Base-by-base conservation (phyloP, 2,113 vertebrate genomes). In the Callaeas wilsoni region DNA sequence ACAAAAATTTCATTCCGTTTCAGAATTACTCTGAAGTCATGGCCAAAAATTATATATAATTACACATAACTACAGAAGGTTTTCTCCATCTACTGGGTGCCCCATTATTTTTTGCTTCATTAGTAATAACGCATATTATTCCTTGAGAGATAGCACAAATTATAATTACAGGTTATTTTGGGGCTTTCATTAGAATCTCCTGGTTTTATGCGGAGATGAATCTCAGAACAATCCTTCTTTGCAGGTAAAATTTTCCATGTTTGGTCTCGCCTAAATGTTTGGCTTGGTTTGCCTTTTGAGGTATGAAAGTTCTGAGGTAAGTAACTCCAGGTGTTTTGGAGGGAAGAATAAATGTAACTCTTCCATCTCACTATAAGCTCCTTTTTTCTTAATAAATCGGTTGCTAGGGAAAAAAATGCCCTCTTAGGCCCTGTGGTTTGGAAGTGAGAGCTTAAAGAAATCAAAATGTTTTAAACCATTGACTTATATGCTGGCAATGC, bases 81-180 rank as follows among this genome's bases (percentile, higher is more conserved):
- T 86, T 96, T 87, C 47, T 92, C n/a, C 13, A n/a, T 94, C 60
- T 95, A 25, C 47, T 91, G 55, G 33, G 13, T 95, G 52, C 44
- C 64, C 67, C 14, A 47, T 74, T 90, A 81, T 70, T 93, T 84
- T 71, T 68, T 92, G 26, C 41, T 95, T 89, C 85, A 81, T 94
- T 94, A 95, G 49, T 80, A 90, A 70, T 78, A 90, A 84, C 1
- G 3, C 16, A 20, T 47, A 84, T 76, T 93, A 90, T 80, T 93
- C 27, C 55, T 91, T 86, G 25, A 86, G 56, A 96, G 59, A 90
- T n/a, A 81, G 42, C 37, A 57, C 39, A 94, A 67, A 90, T 20
- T 77, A 35, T 93, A 95, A 97, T 93, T 96, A 77, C 29, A 88
- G 16, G 67, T 70, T 95, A 81, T 95, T 95, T 90, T 74, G 12